phyloP scores from a whole-genome alignment of 2,113 vertebrate species.

The Nycticryphes semicollaris region DNA sequence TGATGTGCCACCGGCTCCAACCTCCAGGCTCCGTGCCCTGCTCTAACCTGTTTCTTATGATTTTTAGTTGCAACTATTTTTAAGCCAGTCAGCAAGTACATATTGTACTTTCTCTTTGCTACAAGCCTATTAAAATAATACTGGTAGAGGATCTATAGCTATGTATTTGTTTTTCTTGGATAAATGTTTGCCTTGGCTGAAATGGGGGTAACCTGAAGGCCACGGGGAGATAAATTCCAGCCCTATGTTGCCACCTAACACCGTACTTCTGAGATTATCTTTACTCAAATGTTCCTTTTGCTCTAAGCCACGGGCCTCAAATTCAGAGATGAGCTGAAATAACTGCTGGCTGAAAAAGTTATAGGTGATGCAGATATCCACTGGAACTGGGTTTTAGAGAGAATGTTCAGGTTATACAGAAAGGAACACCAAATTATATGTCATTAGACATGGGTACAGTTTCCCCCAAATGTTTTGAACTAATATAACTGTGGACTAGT shows the following conservation, averaged over 20 bases:
- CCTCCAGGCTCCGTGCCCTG: background rate
- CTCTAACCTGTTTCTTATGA: background rate
- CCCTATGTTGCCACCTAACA: background rate
- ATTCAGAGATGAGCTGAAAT: background rate
- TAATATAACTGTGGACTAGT: background rate
- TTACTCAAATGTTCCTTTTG: background rate
- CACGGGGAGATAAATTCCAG: background rate
- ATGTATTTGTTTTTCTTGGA: background rate
- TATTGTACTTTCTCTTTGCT: background rate
- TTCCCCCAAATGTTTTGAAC: background rate
- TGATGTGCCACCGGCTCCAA: background rate
- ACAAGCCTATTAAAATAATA: background rate
- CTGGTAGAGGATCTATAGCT: background rate
- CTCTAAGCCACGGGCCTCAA: background rate
- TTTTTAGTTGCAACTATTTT: background rate
- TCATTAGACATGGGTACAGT: background rate
- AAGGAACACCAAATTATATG: background rate
- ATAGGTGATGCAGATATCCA: background rate
- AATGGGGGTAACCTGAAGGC: background rate
- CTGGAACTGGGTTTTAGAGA: background rate
- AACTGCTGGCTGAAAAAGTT: background rate
- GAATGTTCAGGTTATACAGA: background rate
- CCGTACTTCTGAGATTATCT: background rate
- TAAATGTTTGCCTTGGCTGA: background rate
- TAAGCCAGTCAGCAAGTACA: background rate